Conservation (phyloP, 2,113 vertebrate species). For the Numenius arquata region DNA sequence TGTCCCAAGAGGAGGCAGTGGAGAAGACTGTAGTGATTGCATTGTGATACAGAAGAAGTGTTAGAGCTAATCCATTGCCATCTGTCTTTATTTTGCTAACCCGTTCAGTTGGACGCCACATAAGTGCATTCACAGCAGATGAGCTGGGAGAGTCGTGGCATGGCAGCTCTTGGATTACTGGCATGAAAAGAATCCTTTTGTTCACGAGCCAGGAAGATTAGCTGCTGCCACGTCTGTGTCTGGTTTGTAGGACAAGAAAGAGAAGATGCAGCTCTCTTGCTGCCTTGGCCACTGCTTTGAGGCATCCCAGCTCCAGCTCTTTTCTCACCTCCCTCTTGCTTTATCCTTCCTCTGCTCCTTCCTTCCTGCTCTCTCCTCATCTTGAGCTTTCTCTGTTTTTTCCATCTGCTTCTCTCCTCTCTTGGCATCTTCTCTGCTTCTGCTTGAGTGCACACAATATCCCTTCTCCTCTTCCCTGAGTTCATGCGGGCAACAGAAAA, state of each 20-base stretch:
- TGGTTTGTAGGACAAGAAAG: constrained; percentile 63
- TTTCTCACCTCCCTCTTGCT: constrained; percentile 61
- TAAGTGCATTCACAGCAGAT: constrained; percentile 64
- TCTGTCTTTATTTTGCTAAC: constrained; percentile 70
- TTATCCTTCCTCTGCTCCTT: constrained; percentile 59
- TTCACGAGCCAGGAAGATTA: constrained; percentile 63
- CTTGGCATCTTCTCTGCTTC: constrained; percentile 46
- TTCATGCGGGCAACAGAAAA: constrained; percentile 39
- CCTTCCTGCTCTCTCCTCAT: constrained; percentile 61
- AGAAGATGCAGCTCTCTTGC: constrained; percentile 57
- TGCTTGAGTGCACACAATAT: constrained; percentile 57
- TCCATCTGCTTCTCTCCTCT: constrained; percentile 64
- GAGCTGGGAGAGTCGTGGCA: constrained; percentile 58
- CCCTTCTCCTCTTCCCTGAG: constrained; percentile 46
- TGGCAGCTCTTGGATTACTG: constrained; percentile 66
- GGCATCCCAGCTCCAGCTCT: constrained; percentile 56
- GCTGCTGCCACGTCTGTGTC: constrained; percentile 56
- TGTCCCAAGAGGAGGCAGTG: background rate
- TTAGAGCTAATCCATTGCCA: constrained; percentile 65
- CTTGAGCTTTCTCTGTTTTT: constrained; percentile 61
- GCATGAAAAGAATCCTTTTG: constrained; percentile 68
- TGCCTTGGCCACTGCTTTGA: constrained; percentile 60
- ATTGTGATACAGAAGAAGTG: constrained; percentile 64
- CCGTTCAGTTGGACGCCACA: constrained; percentile 56
- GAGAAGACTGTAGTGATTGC: constrained; percentile 31